Conservation (phyloP, 2,888 invertebrate genomes). For the Spialia ferax region DNA sequence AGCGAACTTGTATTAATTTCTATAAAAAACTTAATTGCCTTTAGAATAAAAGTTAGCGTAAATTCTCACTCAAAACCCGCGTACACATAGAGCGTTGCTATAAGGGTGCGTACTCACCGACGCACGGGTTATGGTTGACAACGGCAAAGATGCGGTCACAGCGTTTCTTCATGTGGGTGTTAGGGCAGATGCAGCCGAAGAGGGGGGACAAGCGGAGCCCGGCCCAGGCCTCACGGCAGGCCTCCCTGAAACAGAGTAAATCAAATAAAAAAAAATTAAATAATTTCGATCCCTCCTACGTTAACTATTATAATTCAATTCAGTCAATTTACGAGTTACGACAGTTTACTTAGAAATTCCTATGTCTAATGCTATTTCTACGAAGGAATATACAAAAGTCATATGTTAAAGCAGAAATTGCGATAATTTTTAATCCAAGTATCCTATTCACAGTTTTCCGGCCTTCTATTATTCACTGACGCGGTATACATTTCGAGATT, state of each 20-base stretch:
- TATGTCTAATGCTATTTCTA: too few relatives aligned
- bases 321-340: too few relatives aligned
- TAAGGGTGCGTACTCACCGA: constrained; percentile 90
- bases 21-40: background rate
- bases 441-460: too few relatives aligned
- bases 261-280: background rate
- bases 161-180: constrained; percentile 94
- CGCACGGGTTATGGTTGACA: constrained; percentile 97
- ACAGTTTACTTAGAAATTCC: too few relatives aligned
- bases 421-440: too few relatives aligned
- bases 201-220: constrained; percentile 95
- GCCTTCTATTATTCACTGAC: too few relatives aligned
- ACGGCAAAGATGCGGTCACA: constrained; percentile 96
- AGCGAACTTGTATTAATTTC: background rate
- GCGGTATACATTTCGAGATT: too few relatives aligned
- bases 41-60: constrained; percentile 4
- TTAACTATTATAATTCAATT: too few relatives aligned
- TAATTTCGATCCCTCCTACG: too few relatives aligned
- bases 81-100: constrained; percentile 55
- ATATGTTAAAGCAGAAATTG: too few relatives aligned
- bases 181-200: constrained; percentile 97
- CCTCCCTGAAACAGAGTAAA: constrained; percentile 86
- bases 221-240: constrained; percentile 95
- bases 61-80: constrained; percentile 71
- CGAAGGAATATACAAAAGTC: too few relatives aligned